Evolutionary conservation across 2,797 vertebrate species (phyloP).

Genomic region (Chromis chromis): DNA sequence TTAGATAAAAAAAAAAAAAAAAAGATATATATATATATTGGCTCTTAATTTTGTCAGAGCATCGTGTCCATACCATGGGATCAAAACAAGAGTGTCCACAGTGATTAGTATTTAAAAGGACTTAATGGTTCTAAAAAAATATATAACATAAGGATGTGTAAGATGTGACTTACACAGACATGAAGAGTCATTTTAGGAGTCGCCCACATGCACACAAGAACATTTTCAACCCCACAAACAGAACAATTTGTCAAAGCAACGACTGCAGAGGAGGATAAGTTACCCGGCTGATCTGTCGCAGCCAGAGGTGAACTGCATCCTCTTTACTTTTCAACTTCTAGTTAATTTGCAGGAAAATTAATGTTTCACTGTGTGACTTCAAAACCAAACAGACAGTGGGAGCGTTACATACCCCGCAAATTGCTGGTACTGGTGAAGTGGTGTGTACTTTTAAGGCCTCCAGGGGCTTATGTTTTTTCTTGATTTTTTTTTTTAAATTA

Average conservation of each 20-base stretch:
- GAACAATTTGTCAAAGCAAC: constrained; percentile 17
- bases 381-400: constrained; percentile 14
- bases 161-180: too few species aligned
- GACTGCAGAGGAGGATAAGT: constrained; percentile 37
- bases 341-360: constrained; percentile 32
- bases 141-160: constrained; percentile 7
- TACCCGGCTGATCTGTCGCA: constrained; percentile 26
- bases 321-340: constrained; percentile 2
- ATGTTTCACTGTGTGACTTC: constrained; percentile 30
- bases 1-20: constrained; percentile 3
- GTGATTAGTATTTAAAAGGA: constrained; percentile 37
- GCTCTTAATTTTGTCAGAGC: constrained; percentile 20
- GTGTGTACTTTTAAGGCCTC: constrained; percentile 26
- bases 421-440: constrained; percentile 17
- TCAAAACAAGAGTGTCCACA: not conserved
- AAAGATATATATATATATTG: not conserved
- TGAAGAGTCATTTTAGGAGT: constrained; percentile 19
- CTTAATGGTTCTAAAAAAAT: constrained; percentile 25
- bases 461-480: constrained; percentile 15
- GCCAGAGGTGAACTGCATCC: constrained; percentile 27
- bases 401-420: constrained; percentile 31
- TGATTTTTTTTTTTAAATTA: constrained; percentile 26
- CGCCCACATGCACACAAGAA: constrained; percentile 8
- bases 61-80: constrained; percentile 3
- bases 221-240: constrained; percentile 7